Conservation (phyloP, 2,797 vertebrate genomes). For the Tachyglossus aculeatus region DNA sequence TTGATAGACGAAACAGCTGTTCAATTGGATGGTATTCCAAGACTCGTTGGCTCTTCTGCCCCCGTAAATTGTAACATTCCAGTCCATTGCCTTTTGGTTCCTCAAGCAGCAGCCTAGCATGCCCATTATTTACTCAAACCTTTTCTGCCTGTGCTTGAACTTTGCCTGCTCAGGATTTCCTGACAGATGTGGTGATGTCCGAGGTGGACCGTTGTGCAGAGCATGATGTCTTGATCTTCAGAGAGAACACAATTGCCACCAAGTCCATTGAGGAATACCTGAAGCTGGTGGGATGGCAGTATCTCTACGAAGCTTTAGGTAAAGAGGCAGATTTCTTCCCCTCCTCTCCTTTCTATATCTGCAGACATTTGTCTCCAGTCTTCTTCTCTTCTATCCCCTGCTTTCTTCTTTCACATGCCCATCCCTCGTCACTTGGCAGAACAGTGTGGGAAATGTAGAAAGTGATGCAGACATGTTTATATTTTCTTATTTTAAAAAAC, state of each 20-base stretch:
- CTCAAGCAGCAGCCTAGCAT: not conserved
- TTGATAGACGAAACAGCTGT: conserved; percentile 6
- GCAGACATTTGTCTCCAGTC: not conserved
- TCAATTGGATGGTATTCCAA: too few relatives aligned
- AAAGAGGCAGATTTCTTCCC: conserved; percentile 56
- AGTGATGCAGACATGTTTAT: not conserved
- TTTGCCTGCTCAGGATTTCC: conserved; percentile 85
- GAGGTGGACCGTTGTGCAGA: conserved; percentile 96
- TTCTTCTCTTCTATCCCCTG: not conserved
- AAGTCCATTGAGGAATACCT: conserved; percentile 97
- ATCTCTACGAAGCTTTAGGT: conserved; percentile 95
- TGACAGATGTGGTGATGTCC: conserved; percentile 95
- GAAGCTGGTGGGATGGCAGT: conserved; percentile 95
- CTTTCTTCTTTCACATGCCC: not conserved
- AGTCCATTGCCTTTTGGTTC: too few relatives aligned
- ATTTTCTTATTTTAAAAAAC: too few relatives aligned
- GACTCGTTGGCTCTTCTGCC: too few relatives aligned
- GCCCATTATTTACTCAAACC: conserved; percentile 18
- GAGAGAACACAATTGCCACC: conserved; percentile 96
- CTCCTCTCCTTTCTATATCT: not conserved
- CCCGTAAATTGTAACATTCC: too few relatives aligned
- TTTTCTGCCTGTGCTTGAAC: conserved; percentile 47
- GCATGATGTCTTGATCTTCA: conserved; percentile 95
- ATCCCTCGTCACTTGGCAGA: not conserved
- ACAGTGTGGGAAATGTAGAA: not conserved